Conservation (phyloP, 2,888 invertebrate species). For the Cataglyphis rosenhaueri region DNA sequence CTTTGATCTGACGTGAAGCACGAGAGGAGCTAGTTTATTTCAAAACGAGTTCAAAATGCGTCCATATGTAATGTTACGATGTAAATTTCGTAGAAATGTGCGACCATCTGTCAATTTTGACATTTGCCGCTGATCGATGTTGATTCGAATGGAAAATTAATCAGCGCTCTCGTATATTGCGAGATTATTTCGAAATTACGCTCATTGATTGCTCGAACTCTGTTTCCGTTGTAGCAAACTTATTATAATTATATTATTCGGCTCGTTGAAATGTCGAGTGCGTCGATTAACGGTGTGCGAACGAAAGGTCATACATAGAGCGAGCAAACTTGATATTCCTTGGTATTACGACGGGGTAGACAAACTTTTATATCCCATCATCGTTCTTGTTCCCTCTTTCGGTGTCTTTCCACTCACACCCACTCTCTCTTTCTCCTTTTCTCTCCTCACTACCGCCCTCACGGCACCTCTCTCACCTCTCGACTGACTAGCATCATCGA, state of each 20-base stretch:
- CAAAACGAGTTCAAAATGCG: neutral
- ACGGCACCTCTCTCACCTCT: constrained; percentile 59
- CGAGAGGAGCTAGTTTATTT: neutral
- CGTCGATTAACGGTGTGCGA: constrained; percentile 52
- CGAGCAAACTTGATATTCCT: constrained; percentile 14
- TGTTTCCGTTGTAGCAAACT: neutral
- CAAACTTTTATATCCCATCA: constrained; percentile 32
- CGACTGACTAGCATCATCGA: constrained; percentile 77
- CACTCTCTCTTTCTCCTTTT: constrained; percentile 7
- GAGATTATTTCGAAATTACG: neutral
- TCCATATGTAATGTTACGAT: neutral
- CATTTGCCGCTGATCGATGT: constrained; percentile 5
- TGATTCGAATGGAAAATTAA: neutral
- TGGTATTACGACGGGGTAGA: neutral
- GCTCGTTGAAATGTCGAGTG: constrained; percentile 1
- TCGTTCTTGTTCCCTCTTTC: constrained; percentile 29
- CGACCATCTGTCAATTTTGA: constrained; percentile 4
- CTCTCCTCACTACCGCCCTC: constrained; percentile 40
- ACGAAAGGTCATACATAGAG: constrained; percentile 57
- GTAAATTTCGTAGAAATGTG: neutral
- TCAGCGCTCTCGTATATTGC: neutral
- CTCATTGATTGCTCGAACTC: neutral
- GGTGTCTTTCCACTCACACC: constrained; percentile 13
- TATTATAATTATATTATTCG: neutral
- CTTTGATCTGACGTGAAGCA: neutral